Evolutionary conservation across 2,797 vertebrate species (phyloP).

Genomic region (Hozukius guyotensis): DNA sequence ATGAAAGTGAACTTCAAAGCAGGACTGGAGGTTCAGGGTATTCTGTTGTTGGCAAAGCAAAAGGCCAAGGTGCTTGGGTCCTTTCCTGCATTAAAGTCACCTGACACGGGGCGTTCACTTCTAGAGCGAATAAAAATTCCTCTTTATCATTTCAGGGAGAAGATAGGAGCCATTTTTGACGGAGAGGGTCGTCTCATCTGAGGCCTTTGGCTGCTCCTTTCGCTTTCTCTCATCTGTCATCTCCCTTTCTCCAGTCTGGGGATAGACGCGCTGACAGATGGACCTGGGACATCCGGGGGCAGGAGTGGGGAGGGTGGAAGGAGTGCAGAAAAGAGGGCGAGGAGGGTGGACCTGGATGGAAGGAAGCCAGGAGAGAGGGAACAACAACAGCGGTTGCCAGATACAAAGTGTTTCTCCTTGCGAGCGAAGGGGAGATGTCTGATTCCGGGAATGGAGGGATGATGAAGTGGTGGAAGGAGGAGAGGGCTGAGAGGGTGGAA

Average conservation of each 20-base stretch:
- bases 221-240: slow-evolving; percentile 47
- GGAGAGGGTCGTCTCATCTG: slow-evolving; percentile 10
- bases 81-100: background rate
- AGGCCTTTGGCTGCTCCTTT: slow-evolving; percentile 48
- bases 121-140: background rate
- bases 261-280: slow-evolving; percentile 69
- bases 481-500: background rate
- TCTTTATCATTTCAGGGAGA: slow-evolving; percentile 31
- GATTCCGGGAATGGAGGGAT: slow-evolving; percentile 16
- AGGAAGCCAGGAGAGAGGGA: slow-evolving; percentile 28
- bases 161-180: slow-evolving; percentile 25
- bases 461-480: slow-evolving; percentile 7
- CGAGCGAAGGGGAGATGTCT: background rate
- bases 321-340: background rate
- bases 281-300: slow-evolving; percentile 60
- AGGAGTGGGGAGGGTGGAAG: slow-evolving; percentile 30
- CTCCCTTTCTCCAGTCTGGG: slow-evolving; percentile 31
- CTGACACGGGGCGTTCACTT: background rate
- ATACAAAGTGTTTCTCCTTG: slow-evolving; percentile 34
- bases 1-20: slow-evolving; percentile 36
- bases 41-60: background rate
- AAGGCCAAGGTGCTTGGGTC: background rate
- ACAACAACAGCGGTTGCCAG: slow-evolving; percentile 49
- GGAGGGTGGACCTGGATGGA: slow-evolving; percentile 21
- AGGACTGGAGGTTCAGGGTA: background rate